Evolutionary conservation across 2,888 invertebrate genomes (phyloP).

Genomic region (Lymantria dispar): DNA sequence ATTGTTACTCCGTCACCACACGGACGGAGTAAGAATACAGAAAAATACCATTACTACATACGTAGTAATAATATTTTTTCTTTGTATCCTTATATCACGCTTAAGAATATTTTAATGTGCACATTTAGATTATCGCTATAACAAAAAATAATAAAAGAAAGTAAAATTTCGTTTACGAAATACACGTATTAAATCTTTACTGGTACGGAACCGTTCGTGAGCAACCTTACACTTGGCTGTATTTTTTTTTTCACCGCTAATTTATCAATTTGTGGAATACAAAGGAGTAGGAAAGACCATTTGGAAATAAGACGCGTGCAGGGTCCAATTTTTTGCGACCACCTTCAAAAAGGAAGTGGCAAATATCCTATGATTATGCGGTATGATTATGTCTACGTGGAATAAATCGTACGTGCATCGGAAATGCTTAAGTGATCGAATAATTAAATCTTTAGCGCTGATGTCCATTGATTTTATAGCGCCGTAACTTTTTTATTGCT

Average conservation of each 20-base stretch:
- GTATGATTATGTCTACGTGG: constrained; percentile 45
- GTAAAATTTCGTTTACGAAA: too few species aligned
- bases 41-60: too few species aligned
- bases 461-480: constrained; percentile 13
- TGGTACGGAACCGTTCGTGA: too few species aligned
- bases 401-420: constrained; percentile 41
- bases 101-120: too few species aligned
- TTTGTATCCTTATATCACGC: too few species aligned
- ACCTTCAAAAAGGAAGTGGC: constrained; percentile 60
- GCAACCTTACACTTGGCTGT: too few species aligned
- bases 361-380: constrained; percentile 56
- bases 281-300: constrained; percentile 24
- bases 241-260: neutral
- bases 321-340: constrained; percentile 58
- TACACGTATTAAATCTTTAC: too few species aligned
- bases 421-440: constrained; percentile 46
- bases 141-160: too few species aligned
- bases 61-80: too few species aligned
- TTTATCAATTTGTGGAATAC: constrained; percentile 15
- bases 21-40: too few species aligned
- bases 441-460: constrained; percentile 24
- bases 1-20: too few species aligned
- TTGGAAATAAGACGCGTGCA: constrained; percentile 28
- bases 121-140: too few species aligned
- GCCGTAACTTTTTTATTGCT: constrained; percentile 19